Evolutionary conservation across 2,888 invertebrate genomes (phyloP), one percentile per base, ranked within the genome.

Genomic region (Megalurothrips usitatus): DNA sequence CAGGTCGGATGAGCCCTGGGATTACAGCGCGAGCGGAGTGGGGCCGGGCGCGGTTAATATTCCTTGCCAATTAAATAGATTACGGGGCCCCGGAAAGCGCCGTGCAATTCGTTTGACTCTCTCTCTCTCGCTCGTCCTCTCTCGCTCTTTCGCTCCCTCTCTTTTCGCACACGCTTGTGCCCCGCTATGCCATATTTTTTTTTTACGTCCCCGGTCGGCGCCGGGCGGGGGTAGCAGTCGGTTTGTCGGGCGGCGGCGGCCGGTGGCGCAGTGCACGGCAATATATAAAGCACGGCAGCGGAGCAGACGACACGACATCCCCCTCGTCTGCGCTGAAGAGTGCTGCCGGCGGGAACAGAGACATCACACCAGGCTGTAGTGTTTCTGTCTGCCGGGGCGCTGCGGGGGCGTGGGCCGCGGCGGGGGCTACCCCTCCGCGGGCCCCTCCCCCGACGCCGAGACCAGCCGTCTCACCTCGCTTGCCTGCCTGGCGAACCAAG

Each of bases 11-110:
- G 68, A 68, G 68, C 23, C 68, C 68, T 68, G 68, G 68, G 68
- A 68, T 68, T 68, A 68, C 68, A 11, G 68, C 11, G 68, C n/a
- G 11, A 23, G 23, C 0, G 68, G 68, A 23, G 23, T 9, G 68
- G 23, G 23, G 68, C 68, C 11, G 68, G 23, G 68, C 23, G 68
- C 68, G 68, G 68, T 68, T 68, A 68, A 68, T 68, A 68, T 68
- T 68, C 68, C 68, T 23, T 68, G 68, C 68, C 68, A 68, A 68
- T 68, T 68, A 68, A 68, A n/a, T 68, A 68, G 68, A 68, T 68
- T 68, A 68, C n/a, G 68, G 23, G 58, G 58, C 58, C 34, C 19
- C 52, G 52, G 52, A 52, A 19, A 52, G 68, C 68, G 68, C 8
- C n/a, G 3, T 11, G 23, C 68, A 23, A 68, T 68, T 68, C 68